Percentiles rank a stretch among this genome's conserved stretches.
These are phyloP conservation scores for Saturnia japonica DNA, from an alignment of 2,888 invertebrate species.

Conservation along the genomic window DNA sequence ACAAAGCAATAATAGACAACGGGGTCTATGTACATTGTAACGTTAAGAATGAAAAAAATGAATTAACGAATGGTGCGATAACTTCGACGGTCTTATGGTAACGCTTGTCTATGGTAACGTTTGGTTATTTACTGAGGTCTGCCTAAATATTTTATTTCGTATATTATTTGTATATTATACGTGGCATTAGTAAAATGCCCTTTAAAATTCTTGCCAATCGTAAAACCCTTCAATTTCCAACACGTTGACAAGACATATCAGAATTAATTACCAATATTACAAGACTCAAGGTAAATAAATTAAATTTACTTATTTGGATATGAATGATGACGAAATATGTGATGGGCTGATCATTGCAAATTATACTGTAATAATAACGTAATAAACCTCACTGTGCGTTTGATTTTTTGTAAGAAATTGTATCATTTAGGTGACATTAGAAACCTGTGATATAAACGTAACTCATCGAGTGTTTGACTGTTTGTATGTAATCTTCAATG, in stretches of 20 bases:
- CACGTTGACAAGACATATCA: slow-evolving; percentile 75
- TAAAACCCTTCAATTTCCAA: slow-evolving; percentile 38
- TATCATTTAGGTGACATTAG: slow-evolving; percentile 76
- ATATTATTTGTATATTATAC: slow-evolving; percentile 64
- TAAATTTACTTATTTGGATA: slow-evolving; percentile 4
- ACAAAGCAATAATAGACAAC: slow-evolving; percentile 79
- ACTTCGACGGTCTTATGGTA: slow-evolving; percentile 74
- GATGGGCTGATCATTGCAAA: slow-evolving; percentile 30
- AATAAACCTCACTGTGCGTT: slow-evolving; percentile 39
- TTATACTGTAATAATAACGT: slow-evolving; percentile 53
- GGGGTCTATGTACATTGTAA: slow-evolving; percentile 79
- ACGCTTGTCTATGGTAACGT: slow-evolving; percentile 50
- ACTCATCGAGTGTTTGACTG: slow-evolving; percentile 66
- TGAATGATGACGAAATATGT: background rate
- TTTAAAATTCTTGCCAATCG: slow-evolving; percentile 59
- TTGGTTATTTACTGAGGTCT: slow-evolving; percentile 64
- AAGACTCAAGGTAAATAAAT: slow-evolving; percentile 33
- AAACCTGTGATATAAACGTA: slow-evolving; percentile 78
- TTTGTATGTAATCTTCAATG: slow-evolving; percentile 67
- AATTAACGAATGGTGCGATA: slow-evolving; percentile 78
- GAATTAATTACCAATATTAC: slow-evolving; percentile 15
- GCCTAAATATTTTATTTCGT: slow-evolving; percentile 67
- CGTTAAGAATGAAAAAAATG: slow-evolving; percentile 69
- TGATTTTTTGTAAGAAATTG: slow-evolving; percentile 55
- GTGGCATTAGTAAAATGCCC: slow-evolving; percentile 68